Evolutionary conservation across 2,888 invertebrate genomes (phyloP).

Genomic region (Mythimna loreyi): DNA sequence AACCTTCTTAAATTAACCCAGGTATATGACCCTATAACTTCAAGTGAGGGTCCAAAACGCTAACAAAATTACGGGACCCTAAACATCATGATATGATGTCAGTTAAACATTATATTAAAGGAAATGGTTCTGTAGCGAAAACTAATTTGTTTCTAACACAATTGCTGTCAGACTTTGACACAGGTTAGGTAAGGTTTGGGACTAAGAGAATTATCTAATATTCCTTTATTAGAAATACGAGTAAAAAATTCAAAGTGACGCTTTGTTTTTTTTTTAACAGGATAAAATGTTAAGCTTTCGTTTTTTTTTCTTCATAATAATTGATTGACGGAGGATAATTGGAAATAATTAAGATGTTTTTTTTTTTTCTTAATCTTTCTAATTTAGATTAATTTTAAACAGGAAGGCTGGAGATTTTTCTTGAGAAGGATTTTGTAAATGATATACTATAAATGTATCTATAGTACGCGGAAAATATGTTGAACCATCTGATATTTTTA

Average conservation of each 20-base stretch:
- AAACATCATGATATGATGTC: conserved; percentile 49
- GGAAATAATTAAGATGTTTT: not conserved
- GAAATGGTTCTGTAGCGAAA: conserved; percentile 49
- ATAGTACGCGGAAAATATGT: too few species aligned
- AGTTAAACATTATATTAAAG: conserved; percentile 50
- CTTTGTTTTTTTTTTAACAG: conserved; percentile 14
- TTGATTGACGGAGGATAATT: conserved; percentile 2
- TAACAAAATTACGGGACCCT: conserved; percentile 41
- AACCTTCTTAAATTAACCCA: conserved; percentile 28
- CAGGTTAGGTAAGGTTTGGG: conserved; percentile 47
- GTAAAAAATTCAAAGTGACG: conserved; percentile 30
- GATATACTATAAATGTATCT: too few species aligned
- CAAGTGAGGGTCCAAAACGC: conserved; percentile 16
- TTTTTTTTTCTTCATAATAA: not conserved
- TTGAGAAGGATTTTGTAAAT: not conserved
- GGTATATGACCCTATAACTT: conserved; percentile 28
- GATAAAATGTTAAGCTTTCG: conserved; percentile 1
- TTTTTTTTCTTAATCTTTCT: not conserved
- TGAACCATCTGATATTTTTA: too few species aligned
- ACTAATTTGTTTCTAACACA: conserved; percentile 63
- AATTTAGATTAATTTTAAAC: conserved; percentile 18
- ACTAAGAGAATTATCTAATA: conserved; percentile 32
- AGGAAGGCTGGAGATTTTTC: not conserved
- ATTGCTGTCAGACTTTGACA: conserved; percentile 65
- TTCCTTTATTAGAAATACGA: conserved; percentile 26